Evolutionary conservation across 2,113 vertebrate genomes (phyloP), one percentile per base, ranked within the genome.

Genomic region (Rostratula benghalensis): DNA sequence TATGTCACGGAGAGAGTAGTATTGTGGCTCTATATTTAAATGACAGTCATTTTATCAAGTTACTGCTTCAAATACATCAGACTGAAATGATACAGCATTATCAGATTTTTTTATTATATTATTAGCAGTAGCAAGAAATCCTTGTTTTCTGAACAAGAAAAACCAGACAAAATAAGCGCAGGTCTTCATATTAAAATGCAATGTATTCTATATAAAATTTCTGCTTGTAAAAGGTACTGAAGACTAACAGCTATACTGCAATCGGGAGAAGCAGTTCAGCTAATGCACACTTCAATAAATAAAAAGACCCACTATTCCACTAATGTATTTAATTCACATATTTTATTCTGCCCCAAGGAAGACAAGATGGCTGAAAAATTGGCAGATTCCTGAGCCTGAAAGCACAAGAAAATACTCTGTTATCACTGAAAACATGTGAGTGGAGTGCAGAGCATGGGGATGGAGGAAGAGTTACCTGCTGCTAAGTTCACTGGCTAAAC

Each of bases 401-500:
- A 94, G 93, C 83, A 86, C 80, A 96, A 87, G 95, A 97, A 97
- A 97, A 95, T 95, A 57, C 53, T 83, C 92, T 87, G 79, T 92
- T 97, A 94, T 95, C 94, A 81, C 93, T 70, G 70, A 46, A 70
- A 88, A 53, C 20, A n/a, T 6, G 79, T 81, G 88, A 90, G 60
- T 71, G 68, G 87, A 91, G 96, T 95, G 46, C 41, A 91, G 50
- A 83, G 46, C 35, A 63, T 65, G 23, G 37, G n/a, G 28, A 51
- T 53, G 31, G 14, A 78, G 82, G 71, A 57, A 54, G 57, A 60
- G 76, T 78, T 89, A 33, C 39, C 50, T 75, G 54, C 60, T 95
- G 60, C 59, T 94, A 28, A 22, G 46, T 81, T 90, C 61, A 68
- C 50, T 89, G 83, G 35, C 23, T 37, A 85, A 79, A 33, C 61